Evolutionary conservation across 2,888 invertebrate genomes (phyloP), one percentile per base, ranked within the genome.

Genomic region (Xanthorhoe designata): DNA sequence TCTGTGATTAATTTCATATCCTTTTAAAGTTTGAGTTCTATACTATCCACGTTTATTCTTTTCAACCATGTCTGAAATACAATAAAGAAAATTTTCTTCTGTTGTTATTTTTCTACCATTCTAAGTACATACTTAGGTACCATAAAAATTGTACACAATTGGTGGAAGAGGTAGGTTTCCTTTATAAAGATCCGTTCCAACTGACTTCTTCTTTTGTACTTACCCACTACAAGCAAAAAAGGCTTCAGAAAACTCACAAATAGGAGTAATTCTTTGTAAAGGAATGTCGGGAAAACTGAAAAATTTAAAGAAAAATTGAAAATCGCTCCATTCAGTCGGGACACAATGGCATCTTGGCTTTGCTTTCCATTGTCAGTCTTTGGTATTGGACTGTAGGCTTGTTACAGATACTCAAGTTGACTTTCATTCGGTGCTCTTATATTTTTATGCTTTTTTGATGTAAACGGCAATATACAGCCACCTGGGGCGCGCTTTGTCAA

Each of bases 341-440:
- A 9, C 29, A 66, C 67, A 67, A 67, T 67, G 29, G 67, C 47
- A 19, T 58, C 51, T 57, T 61, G 66, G 59, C 66, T 59, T 58
- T 45, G 60, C 56, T 32, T 45, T 35, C 45, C 17, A 24, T 60
- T 64, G 60, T 64, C 47, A 52, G 53, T 52, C 42, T 54, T 32
- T 53, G 32, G 55, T 47, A 54, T 50, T 50, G 24, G 50, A 17
- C n/a, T 35, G 53, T 54, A 18, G 29, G 55, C 57, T 64, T 68
- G 35, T 45, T 32, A 55, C 6, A 19, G 53, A 24, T 60, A 47
- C 19, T 47, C 9, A 54, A 19, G 19, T 32, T 6, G 32, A 32
- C 32, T 32, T 32, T 32, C 6, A 32, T 32, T 7, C 32, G 32
- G 6, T 32, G 32, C 32, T 32, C 0, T 7, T 32, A 24, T 32